Evolutionary conservation across 2,113 vertebrate genomes (phyloP).

Genomic region (Irena cyanogastra): DNA sequence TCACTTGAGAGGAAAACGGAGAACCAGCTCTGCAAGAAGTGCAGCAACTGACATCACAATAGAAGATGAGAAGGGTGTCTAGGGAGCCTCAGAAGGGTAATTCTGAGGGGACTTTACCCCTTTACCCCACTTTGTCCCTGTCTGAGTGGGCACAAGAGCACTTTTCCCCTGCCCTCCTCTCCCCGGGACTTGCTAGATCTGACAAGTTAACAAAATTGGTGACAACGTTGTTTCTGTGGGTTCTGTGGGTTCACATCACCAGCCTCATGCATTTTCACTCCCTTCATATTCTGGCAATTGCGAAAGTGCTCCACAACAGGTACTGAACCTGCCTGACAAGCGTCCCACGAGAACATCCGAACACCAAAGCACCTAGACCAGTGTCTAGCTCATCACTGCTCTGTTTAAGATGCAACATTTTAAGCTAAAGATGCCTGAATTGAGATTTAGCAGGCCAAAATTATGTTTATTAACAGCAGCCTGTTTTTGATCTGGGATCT

Average conservation of each 20-base stretch:
- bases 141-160: neutral
- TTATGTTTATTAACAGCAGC: neutral
- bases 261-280: neutral
- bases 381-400: neutral
- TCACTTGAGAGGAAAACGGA: neutral
- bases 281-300: neutral
- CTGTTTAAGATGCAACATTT: neutral
- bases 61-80: neutral
- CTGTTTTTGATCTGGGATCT: neutral
- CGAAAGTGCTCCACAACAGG: neutral
- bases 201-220: neutral
- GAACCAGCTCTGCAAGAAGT: neutral
- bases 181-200: neutral
- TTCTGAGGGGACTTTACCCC: neutral
- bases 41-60: neutral
- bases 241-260: neutral
- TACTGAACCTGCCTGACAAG: neutral
- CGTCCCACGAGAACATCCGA: neutral
- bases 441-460: neutral
- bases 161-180: rapidly evolving
- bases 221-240: neutral
- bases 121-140: neutral
- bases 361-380: neutral
- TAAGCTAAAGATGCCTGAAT: neutral
- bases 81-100: neutral